phyloP scores from a whole-genome alignment of 2,888 invertebrate species.

The Tubulanus polymorphus region DNA sequence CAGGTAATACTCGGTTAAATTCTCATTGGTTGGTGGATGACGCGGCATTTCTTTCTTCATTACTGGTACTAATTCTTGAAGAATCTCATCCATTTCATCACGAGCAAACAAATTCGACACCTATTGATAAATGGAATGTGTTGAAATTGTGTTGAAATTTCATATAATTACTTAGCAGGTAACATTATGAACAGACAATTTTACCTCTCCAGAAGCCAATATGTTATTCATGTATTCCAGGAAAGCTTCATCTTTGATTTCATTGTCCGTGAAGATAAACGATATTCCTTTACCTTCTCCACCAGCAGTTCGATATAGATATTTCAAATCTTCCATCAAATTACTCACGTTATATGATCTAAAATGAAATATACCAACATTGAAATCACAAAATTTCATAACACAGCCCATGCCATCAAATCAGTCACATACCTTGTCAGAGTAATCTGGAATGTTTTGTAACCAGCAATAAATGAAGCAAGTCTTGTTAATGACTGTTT shows the following conservation, averaged over 20 bases:
- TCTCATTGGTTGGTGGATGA: constrained; percentile 79
- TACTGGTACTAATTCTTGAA: constrained; percentile 83
- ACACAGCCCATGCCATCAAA: too few relatives aligned
- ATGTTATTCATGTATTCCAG: constrained; percentile 95
- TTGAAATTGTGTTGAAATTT: too few relatives aligned
- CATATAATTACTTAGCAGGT: too few relatives aligned
- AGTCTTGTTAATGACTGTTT: constrained; percentile 95
- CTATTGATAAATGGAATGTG: too few relatives aligned
- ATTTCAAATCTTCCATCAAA: constrained; percentile 89
- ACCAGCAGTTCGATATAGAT: constrained; percentile 87
- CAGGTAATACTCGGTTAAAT: constrained; percentile 91
- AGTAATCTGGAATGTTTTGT: constrained; percentile 92
- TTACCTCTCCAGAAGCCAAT: constrained; percentile 69
- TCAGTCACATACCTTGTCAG: constrained; percentile 78
- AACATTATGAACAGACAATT: too few relatives aligned
- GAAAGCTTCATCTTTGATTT: constrained; percentile 97
- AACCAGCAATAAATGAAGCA: constrained; percentile 94
- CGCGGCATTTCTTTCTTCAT: constrained; percentile 93
- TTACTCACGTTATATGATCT: constrained; percentile 89
- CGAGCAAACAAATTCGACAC: constrained; percentile 92
- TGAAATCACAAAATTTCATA: too few relatives aligned
- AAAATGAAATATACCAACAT: constrained; percentile 7
- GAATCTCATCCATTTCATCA: constrained; percentile 93
- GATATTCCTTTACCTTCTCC: constrained; percentile 96
- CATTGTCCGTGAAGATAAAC: constrained; percentile 93